phyloP scores from a whole-genome alignment of 2,888 invertebrate species.

The Drosophila yooni region DNA sequence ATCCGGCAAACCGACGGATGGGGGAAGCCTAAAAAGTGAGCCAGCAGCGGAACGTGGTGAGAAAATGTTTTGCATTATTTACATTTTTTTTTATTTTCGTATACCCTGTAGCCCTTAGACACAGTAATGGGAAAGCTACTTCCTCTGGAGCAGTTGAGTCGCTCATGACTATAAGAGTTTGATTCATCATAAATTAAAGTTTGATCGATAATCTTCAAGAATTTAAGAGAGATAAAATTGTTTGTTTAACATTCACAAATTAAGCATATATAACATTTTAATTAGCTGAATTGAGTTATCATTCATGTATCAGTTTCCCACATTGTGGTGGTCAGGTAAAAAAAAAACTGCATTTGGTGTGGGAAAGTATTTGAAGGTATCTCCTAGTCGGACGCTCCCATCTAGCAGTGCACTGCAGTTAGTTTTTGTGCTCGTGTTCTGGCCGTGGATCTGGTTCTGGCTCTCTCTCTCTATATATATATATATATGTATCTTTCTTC shows the following conservation, averaged over 20 bases:
- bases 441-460: constrained; percentile 12
- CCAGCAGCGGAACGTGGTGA: constrained; percentile 74
- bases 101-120: constrained; percentile 9
- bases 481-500: constrained; percentile 14
- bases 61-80: constrained; percentile 81
- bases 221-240: background rate
- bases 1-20: constrained; percentile 50
- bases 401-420: constrained; percentile 39
- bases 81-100: constrained; percentile 43
- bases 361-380: background rate
- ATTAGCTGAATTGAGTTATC: background rate
- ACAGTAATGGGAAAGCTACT: background rate
- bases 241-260: background rate
- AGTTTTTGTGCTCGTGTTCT: constrained; percentile 17
- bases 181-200: background rate
- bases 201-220: background rate
- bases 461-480: constrained; percentile 21
- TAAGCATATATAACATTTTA: background rate
- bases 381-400: background rate
- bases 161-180: background rate
- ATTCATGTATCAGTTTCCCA: background rate
- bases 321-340: background rate
- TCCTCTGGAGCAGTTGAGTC: background rate
- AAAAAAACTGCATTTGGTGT: background rate
- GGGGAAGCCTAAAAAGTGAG: constrained; percentile 77